phyloP scores from a whole-genome alignment of 1,140 invertebrate species.

The Scylla paramamosain region DNA sequence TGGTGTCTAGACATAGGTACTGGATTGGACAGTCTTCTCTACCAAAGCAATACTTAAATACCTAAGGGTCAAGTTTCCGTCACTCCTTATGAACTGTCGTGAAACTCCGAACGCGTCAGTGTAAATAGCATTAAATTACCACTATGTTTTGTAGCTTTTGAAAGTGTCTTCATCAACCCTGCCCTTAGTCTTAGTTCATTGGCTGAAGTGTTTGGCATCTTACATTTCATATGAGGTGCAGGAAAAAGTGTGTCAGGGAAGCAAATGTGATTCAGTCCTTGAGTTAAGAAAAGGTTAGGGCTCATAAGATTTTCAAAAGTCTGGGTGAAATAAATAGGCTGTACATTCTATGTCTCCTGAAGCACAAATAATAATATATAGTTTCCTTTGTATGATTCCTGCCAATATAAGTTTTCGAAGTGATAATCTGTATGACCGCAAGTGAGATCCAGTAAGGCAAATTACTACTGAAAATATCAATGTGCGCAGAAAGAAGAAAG shows the following conservation, averaged over 20 bases:
- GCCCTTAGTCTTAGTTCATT: too few species aligned
- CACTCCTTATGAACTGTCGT: not conserved
- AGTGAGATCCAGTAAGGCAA: not conserved
- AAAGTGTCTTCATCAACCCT: too few species aligned
- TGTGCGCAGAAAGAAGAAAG: not conserved
- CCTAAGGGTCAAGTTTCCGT: not conserved
- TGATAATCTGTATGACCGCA: not conserved
- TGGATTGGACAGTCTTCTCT: slow-evolving; percentile 32
- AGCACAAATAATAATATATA: slow-evolving; percentile 4
- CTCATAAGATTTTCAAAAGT: too few species aligned
- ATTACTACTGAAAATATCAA: too few species aligned
- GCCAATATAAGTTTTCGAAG: not conserved
- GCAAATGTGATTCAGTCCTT: too few species aligned
- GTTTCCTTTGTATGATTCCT: slow-evolving; percentile 23
- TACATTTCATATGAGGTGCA: too few species aligned
- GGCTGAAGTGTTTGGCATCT: too few species aligned
- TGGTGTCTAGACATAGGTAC: slow-evolving; percentile 13
- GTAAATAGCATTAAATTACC: not conserved
- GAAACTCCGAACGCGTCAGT: not conserved
- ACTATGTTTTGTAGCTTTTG: too few species aligned
- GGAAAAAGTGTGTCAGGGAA: too few species aligned
- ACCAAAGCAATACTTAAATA: slow-evolving; percentile 30
- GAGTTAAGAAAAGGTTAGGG: too few species aligned
- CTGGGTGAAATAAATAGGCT: not conserved
- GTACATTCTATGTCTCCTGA: not conserved